Evolutionary conservation across 2,888 invertebrate genomes (phyloP).

Genomic region (Sminthurinus aureus): DNA sequence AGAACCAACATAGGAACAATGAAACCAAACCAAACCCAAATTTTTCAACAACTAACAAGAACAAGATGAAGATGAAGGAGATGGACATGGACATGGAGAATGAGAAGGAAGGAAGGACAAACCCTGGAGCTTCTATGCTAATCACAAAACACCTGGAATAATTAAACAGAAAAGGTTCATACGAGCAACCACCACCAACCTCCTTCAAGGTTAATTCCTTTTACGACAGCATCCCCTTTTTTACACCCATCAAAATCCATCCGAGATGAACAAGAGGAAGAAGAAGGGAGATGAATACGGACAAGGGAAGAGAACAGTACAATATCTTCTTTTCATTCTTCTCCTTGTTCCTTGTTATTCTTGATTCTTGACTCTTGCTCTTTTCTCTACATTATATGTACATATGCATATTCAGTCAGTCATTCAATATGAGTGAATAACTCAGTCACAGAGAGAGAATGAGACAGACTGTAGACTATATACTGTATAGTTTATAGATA

Average conservation of each 20-base stretch:
- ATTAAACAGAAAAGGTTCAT: conserved; percentile 58
- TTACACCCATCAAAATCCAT: conserved; percentile 37
- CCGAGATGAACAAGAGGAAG: conserved; percentile 13
- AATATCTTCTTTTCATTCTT: too few species aligned
- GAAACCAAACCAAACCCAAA: conserved; percentile 47
- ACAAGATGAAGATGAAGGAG: too few species aligned
- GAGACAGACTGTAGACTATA: too few species aligned
- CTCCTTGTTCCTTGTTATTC: neutral
- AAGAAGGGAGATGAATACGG: neutral
- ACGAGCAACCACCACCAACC: conserved; percentile 40
- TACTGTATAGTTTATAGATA: too few species aligned
- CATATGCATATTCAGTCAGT: neutral
- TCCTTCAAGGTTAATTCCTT: conserved; percentile 59
- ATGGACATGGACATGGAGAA: too few species aligned
- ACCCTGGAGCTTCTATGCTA: conserved; percentile 49
- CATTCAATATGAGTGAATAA: conserved; percentile 7
- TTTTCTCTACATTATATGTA: too few species aligned
- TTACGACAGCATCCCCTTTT: conserved; percentile 52
- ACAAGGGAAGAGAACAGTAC: too few species aligned
- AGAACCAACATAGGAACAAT: conserved; percentile 30
- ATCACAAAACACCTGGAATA: conserved; percentile 60
- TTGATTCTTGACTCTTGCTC: neutral
- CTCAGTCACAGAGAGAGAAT: too few species aligned
- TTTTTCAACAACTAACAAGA: conserved; percentile 41
- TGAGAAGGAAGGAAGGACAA: conserved; percentile 1